phyloP scores from a whole-genome alignment of 2,797 vertebrate genomes.

The Mus spretus region DNA sequence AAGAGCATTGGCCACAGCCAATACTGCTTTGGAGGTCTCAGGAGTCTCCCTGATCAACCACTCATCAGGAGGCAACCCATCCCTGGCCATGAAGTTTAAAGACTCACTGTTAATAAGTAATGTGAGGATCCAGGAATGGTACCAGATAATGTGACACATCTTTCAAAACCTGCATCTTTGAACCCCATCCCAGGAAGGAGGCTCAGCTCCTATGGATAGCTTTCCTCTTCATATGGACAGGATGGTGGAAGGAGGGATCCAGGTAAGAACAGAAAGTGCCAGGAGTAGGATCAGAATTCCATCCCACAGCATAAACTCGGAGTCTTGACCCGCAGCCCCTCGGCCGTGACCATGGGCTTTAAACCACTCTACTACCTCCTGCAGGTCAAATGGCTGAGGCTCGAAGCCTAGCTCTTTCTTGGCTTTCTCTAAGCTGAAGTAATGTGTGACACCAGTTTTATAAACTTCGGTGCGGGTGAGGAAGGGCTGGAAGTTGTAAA shows the following conservation, averaged over 20 bases:
- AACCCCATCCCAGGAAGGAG: neutral
- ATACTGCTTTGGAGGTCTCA: neutral
- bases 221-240: slow-evolving; percentile 66
- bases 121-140: neutral
- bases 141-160: neutral
- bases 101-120: neutral
- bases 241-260: slow-evolving; percentile 88
- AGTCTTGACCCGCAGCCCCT: slow-evolving; percentile 74
- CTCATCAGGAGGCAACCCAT: neutral
- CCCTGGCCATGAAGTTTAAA: neutral
- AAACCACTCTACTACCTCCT: slow-evolving; percentile 96
- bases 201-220: neutral
- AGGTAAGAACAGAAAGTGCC: slow-evolving; percentile 88
- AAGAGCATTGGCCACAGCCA: neutral
- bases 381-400: slow-evolving; percentile 90
- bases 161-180: neutral
- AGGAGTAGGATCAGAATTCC: slow-evolving; percentile 88
- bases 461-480: slow-evolving; percentile 97
- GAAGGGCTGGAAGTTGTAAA: slow-evolving; percentile 97
- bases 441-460: slow-evolving; percentile 97
- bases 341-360: slow-evolving; percentile 91
- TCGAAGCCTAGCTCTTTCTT: slow-evolving; percentile 93
- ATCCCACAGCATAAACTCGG: slow-evolving; percentile 84
- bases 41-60: neutral
- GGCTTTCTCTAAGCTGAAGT: slow-evolving; percentile 96